These are phyloP conservation scores for Drosophila anomelani DNA, from an alignment of 2,888 invertebrate species.

Conservation along the genomic window DNA sequence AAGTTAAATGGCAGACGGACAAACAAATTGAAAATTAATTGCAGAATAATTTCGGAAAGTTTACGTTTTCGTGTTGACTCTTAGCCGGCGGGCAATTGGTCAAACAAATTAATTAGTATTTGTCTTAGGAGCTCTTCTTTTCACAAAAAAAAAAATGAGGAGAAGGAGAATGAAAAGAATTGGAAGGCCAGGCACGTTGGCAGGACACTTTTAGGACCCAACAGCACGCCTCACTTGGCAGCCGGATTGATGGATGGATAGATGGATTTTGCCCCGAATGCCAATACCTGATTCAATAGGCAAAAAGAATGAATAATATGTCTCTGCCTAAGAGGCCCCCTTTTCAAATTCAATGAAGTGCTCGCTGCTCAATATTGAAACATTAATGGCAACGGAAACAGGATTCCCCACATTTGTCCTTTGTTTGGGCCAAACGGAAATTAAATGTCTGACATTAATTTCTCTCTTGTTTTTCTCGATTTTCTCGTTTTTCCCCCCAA, in stretches of 20 bases:
- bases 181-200: conserved; percentile 26
- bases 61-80: conserved; percentile 36
- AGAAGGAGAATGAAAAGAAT: background rate
- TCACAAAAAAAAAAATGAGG: background rate
- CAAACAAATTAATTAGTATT: conserved; percentile 64
- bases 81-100: conserved; percentile 18
- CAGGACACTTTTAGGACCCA: conserved; percentile 35
- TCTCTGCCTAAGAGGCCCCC: background rate
- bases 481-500: conserved; percentile 13
- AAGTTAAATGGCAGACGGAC: conserved; percentile 5
- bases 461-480: conserved; percentile 20
- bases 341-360: conserved; percentile 52
- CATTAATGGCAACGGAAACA: conserved; percentile 30
- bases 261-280: conserved; percentile 20
- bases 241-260: conserved; percentile 56
- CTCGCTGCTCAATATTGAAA: conserved; percentile 20
- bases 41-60: conserved; percentile 50
- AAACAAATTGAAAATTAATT: conserved; percentile 75
- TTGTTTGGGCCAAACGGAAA: conserved; percentile 58
- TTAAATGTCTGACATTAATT: conserved; percentile 66
- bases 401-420: conserved; percentile 23
- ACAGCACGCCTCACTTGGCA: conserved; percentile 34
- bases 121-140: conserved; percentile 29
- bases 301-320: conserved; percentile 45
- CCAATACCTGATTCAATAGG: conserved; percentile 43